Percentiles rank a stretch among this genome's conserved stretches.
phyloP scores from a whole-genome alignment of 1,140 invertebrate species.

The Latrodectus geometricus region DNA sequence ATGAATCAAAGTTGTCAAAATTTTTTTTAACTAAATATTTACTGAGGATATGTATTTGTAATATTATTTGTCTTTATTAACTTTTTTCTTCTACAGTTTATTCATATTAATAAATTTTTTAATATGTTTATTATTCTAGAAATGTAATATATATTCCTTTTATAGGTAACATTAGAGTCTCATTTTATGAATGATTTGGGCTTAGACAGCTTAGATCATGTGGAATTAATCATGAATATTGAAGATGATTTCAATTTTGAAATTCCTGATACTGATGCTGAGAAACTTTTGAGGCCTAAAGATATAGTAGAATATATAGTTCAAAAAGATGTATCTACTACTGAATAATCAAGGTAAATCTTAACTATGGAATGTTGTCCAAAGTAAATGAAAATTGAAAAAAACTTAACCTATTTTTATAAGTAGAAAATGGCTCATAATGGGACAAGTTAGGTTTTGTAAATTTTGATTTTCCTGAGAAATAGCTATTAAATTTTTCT shows the following conservation, averaged over 20 bases:
- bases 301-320: slow-evolving; percentile 93
- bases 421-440: too few species aligned
- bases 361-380: not conserved
- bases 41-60: not conserved
- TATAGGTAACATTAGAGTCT: slow-evolving; percentile 86
- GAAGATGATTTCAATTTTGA: slow-evolving; percentile 99
- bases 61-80: not conserved
- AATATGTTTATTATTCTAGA: not conserved
- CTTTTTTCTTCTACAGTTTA: not conserved
- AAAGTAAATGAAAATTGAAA: not conserved
- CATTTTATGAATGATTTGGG: slow-evolving; percentile 98
- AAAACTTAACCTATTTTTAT: too few species aligned
- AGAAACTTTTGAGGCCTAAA: slow-evolving; percentile 85
- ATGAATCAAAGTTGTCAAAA: slow-evolving; percentile 28
- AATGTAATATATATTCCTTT: slow-evolving; percentile 9
- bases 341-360: not conserved
- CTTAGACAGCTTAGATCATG: slow-evolving; percentile 96
- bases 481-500: too few species aligned
- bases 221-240: slow-evolving; percentile 99
- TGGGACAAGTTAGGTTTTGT: too few species aligned
- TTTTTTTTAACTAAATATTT: not conserved
- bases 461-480: too few species aligned
- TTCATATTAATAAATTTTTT: not conserved
- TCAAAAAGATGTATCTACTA: slow-evolving; percentile 16
- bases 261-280: slow-evolving; percentile 96